A percentile compares a stretch with the other conserved stretches of the same genome.
Evolutionary conservation across 1,140 invertebrate species (phyloP).

Genomic region (Danaus plexippus): DNA sequence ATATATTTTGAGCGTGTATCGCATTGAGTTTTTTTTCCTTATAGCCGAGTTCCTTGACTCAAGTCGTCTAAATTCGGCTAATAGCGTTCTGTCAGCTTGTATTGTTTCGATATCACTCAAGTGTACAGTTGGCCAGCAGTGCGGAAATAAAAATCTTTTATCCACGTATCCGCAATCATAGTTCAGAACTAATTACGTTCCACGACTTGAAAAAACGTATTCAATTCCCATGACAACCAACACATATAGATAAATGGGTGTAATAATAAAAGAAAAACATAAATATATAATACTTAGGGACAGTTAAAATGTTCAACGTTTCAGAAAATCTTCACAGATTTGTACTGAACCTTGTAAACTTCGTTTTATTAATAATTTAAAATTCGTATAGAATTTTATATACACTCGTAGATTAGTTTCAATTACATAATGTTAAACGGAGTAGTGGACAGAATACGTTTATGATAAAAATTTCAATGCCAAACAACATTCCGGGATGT

Average conservation of each 20-base stretch:
- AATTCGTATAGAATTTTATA: too few relatives aligned
- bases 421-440: too few relatives aligned
- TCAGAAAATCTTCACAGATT: too few relatives aligned
- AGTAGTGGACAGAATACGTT: too few relatives aligned
- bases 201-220: slow-evolving; percentile 38
- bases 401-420: too few relatives aligned
- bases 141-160: slow-evolving; percentile 41
- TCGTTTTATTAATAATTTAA: too few relatives aligned
- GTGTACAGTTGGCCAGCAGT: slow-evolving; percentile 18
- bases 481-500: slow-evolving; percentile 47
- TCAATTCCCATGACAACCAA: slow-evolving; percentile 63
- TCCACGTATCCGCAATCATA: slow-evolving; percentile 38
- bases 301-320: too few relatives aligned
- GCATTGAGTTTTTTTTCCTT: background rate
- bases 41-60: slow-evolving; percentile 5
- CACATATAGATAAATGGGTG: slow-evolving; percentile 15
- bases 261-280: too few relatives aligned
- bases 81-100: slow-evolving; percentile 6
- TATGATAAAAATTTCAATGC: background rate
- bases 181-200: slow-evolving; percentile 40
- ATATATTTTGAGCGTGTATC: background rate
- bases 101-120: slow-evolving; percentile 24
- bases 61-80: slow-evolving; percentile 1
- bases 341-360: too few relatives aligned
- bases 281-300: too few relatives aligned